Evolutionary conservation across 2,113 vertebrate genomes (phyloP).

Genomic region (Nothobranchius furzeri): DNA sequence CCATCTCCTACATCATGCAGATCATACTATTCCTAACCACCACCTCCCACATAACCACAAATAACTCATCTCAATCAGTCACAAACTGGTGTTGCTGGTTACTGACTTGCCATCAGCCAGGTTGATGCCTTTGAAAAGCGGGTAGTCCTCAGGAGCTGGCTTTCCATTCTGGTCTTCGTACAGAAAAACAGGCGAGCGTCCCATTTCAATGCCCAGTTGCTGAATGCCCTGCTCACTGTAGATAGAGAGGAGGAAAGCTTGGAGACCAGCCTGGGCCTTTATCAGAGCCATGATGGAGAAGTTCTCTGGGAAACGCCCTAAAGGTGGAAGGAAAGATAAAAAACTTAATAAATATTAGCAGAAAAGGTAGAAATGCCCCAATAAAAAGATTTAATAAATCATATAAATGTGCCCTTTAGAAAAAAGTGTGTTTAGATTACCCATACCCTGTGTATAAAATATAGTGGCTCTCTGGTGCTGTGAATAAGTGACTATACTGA

Average conservation of each 20-base stretch:
- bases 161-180: constrained; percentile 88
- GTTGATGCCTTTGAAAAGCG: constrained; percentile 86
- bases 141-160: constrained; percentile 85
- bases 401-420: too few species aligned
- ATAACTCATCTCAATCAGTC: constrained; percentile 39
- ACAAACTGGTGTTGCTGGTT: constrained; percentile 64
- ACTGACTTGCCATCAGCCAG: constrained; percentile 94
- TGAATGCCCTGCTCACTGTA: constrained; percentile 87
- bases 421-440: too few species aligned
- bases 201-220: constrained; percentile 88
- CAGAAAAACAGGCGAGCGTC: constrained; percentile 86
- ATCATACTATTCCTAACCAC: not conserved
- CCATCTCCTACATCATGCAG: too few species aligned
- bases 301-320: constrained; percentile 89
- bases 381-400: not conserved
- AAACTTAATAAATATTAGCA: too few species aligned
- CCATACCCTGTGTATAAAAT: too few species aligned
- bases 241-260: constrained; percentile 88
- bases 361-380: not conserved
- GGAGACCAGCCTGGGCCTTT: constrained; percentile 83
- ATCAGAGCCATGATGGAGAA: constrained; percentile 90
- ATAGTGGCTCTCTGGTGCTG: too few species aligned
- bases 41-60: constrained; percentile 13
- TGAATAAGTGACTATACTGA: too few species aligned
- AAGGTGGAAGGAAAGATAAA: not conserved